Conservation (phyloP, 1,140 invertebrate genomes). For the Matsumurasca onukii region DNA sequence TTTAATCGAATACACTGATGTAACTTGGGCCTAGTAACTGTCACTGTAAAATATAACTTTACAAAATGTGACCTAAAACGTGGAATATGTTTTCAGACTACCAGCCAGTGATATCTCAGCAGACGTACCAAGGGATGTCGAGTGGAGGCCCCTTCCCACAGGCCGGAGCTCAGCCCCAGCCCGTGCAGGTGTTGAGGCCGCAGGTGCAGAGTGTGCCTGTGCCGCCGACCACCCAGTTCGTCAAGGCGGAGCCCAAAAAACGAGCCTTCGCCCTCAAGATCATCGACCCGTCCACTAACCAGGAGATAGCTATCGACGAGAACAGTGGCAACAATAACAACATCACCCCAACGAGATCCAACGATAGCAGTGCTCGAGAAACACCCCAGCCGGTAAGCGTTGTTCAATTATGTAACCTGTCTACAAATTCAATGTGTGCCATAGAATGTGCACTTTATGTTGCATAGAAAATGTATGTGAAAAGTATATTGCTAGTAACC, state of each 20-base stretch:
- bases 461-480: no score
- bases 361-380: constrained; percentile 36
- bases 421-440: no score
- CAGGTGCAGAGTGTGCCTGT: background rate
- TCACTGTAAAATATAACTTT: background rate
- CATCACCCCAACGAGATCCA: constrained; percentile 32
- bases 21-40: background rate
- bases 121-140: background rate
- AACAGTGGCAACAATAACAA: constrained; percentile 15
- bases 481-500: no score
- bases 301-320: constrained; percentile 27
- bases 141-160: background rate
- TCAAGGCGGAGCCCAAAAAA: background rate
- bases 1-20: background rate
- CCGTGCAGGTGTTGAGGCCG: background rate
- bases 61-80: background rate
- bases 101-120: background rate
- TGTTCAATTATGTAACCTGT: no score
- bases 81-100: constrained; percentile 10
- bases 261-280: constrained; percentile 29
- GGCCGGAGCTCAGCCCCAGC: background rate
- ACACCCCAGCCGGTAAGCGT: constrained; percentile 37
- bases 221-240: background rate
- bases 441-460: no score
- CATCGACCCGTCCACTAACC: constrained; percentile 33